Conservation (phyloP, 2,113 vertebrate species). For the Vulpes ferrilata region DNA sequence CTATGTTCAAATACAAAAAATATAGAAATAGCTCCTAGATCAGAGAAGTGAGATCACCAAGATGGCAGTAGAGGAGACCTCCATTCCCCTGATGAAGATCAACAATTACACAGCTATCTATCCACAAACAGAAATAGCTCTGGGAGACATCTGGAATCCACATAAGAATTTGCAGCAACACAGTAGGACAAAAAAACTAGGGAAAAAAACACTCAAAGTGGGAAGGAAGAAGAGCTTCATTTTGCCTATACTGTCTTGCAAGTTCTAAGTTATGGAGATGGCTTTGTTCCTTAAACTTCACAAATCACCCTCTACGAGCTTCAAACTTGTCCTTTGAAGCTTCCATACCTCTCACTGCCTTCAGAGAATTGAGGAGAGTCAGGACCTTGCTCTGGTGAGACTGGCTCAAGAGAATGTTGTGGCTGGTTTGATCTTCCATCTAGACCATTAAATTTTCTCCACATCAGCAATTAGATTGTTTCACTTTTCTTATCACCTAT, state of each 20-base stretch:
- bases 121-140: neutral
- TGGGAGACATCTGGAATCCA: neutral
- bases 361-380: neutral
- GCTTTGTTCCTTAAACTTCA: neutral
- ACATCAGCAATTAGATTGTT: too few relatives aligned
- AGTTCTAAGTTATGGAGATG: neutral
- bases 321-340: neutral
- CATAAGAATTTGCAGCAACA: neutral
- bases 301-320: neutral
- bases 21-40: too few relatives aligned
- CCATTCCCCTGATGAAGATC: neutral
- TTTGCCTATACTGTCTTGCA: neutral
- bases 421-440: too few relatives aligned
- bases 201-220: neutral
- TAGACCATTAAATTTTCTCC: too few relatives aligned
- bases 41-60: neutral
- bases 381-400: neutral
- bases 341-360: neutral
- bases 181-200: neutral
- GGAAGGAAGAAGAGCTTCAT: neutral
- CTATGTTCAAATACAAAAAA: too few relatives aligned
- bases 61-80: neutral
- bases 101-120: neutral
- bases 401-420: neutral
- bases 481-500: too few relatives aligned